These are phyloP conservation scores for Turdus rufiventris DNA, from an alignment of 2,113 vertebrate genomes.

Conservation along the genomic window DNA sequence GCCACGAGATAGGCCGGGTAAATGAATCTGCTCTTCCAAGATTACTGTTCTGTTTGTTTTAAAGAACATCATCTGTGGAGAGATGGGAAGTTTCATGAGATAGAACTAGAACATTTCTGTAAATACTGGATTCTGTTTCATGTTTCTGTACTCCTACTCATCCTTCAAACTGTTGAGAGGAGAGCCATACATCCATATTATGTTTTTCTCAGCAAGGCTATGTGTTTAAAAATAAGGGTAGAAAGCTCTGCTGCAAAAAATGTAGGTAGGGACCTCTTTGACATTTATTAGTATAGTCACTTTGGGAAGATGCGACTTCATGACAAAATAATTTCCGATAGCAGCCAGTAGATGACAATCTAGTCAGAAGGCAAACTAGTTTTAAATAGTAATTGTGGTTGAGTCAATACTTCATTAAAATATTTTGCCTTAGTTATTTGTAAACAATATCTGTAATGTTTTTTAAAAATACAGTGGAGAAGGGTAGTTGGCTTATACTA, in stretches of 20 bases:
- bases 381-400: background rate
- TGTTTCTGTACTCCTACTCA: background rate
- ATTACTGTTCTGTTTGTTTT: background rate
- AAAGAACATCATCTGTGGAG: background rate
- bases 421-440: background rate
- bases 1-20: conserved; percentile 95
- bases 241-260: background rate
- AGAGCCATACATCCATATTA: background rate
- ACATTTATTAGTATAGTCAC: background rate
- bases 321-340: background rate
- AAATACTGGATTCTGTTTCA: background rate
- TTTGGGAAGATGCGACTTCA: background rate
- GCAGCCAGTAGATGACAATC: background rate
- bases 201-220: background rate
- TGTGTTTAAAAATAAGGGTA: background rate
- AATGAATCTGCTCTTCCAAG: background rate
- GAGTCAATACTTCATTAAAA: background rate
- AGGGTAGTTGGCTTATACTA: background rate
- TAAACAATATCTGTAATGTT: background rate
- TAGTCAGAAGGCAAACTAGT: background rate
- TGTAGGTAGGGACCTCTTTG: background rate
- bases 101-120: background rate
- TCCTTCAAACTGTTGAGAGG: background rate
- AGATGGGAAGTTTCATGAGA: background rate
- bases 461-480: background rate